Percentiles rank a stretch among this genome's conserved stretches.
These are phyloP conservation scores for Leptatherina wallacei DNA, from an alignment of 2,797 vertebrate genomes.

Conservation along the genomic window DNA sequence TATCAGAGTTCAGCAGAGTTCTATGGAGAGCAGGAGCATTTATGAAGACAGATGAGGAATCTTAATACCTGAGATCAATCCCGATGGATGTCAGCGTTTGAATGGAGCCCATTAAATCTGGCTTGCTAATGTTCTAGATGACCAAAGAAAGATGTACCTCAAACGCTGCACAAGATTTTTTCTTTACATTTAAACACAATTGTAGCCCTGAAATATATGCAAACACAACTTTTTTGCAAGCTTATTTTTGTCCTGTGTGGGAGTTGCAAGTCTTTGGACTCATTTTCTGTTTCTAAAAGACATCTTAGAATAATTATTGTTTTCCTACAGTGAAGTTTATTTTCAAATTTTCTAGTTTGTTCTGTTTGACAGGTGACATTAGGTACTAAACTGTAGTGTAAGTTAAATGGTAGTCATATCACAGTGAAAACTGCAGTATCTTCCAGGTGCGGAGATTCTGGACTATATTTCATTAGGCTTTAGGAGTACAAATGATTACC, in stretches of 20 bases:
- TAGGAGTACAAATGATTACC: slow-evolving; percentile 47
- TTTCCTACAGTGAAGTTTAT: neutral
- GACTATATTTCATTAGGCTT: slow-evolving; percentile 24
- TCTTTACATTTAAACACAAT: slow-evolving; percentile 14
- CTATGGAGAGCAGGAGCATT: slow-evolving; percentile 37
- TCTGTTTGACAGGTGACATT: slow-evolving; percentile 1
- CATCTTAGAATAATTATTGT: neutral
- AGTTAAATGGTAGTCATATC: slow-evolving; percentile 10
- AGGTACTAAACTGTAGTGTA: neutral
- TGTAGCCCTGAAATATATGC: neutral
- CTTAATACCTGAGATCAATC: slow-evolving; percentile 45
- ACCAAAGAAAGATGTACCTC: slow-evolving; percentile 25
- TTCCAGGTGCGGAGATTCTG: slow-evolving; percentile 10
- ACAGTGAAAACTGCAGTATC: neutral
- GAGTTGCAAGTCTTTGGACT: neutral
- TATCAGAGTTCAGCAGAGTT: slow-evolving; percentile 38
- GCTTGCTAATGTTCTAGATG: slow-evolving; percentile 17
- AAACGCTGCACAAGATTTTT: slow-evolving; percentile 15
- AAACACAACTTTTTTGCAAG: slow-evolving; percentile 19
- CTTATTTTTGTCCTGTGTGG: slow-evolving; percentile 8
- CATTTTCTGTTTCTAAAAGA: slow-evolving; percentile 4
- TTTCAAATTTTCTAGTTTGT: neutral
- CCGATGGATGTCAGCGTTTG: slow-evolving; percentile 54
- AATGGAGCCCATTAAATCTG: slow-evolving; percentile 52
- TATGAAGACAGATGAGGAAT: slow-evolving; percentile 52